Base-by-base conservation (phyloP, 2,113 vertebrate species). In the Kryptolebias marmoratus region DNA sequence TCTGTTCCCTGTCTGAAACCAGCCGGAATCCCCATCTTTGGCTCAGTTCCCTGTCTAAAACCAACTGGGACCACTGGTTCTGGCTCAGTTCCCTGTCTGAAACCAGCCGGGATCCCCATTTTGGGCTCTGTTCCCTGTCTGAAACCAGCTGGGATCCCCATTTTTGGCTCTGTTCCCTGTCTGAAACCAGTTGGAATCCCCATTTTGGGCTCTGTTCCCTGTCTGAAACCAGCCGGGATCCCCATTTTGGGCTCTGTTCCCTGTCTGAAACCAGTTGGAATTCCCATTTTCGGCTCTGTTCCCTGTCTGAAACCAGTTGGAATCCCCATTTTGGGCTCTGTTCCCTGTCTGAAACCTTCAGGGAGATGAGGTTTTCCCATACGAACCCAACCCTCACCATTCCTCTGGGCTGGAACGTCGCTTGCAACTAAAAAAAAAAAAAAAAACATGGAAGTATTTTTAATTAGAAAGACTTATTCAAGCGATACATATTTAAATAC, bases 331-430 rank as follows among this genome's bases (percentile, higher is more conserved):
- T 44, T 5, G 1, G 62, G 64, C 31, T 87, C 22, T 0, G 76
- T 85, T 32, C 79, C 80, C 69, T 78, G 80, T 0, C 64, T 88
- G 0, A 87, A 87, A 0, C 64, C 73, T 0, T 61, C 72, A 18
- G 82, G 88, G 12, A 85, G 73, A 45, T 48, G 16, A 64, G 42
- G 52, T 56, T 76, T 73, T 50, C 90, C 88, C 28, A 85, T 74
- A 3, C 90, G 73, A 31, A 90, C 81, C 91, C 91, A 92, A 53
- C 88, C 87, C 22, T 27, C 70, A 16, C 72, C 85, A 13, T 42
- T 86, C 71, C 18, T 89, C 71, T 85, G 75, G 11, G 62, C 72
- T 49, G 84, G 88, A 59, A 88, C 74, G 30, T 90, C 83, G 47
- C 10, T 68, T 12, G 77, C 3, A 1, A 68, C 88, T 90, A 75